phyloP scores from a whole-genome alignment of 2,113 vertebrate genomes.

The Centropus bengalensis region DNA sequence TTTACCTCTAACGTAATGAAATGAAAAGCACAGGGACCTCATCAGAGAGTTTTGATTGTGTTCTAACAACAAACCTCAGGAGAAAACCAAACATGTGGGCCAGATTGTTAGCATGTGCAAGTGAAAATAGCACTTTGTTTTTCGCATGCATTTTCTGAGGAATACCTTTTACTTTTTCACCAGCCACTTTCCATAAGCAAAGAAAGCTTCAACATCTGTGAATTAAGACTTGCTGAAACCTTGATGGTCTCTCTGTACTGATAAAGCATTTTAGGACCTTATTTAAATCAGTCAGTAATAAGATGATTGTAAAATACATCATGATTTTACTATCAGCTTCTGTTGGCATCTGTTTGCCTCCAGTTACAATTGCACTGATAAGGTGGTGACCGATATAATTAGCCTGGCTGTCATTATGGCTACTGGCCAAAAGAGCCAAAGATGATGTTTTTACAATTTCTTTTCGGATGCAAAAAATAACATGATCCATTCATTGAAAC shows the following conservation, averaged over 20 bases:
- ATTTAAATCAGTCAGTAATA: conserved; percentile 58
- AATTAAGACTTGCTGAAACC: conserved; percentile 39
- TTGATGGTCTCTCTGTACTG: not conserved
- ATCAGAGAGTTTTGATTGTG: not conserved
- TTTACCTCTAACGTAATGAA: not conserved
- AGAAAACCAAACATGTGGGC: not conserved
- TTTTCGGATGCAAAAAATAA: not conserved
- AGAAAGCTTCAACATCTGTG: not conserved
- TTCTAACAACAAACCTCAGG: not conserved
- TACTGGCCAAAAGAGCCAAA: conserved; percentile 42
- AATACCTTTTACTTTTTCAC: not conserved
- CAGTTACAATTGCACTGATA: conserved; percentile 41
- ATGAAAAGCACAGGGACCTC: not conserved
- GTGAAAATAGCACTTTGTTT: not conserved
- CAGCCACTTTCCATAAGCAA: not conserved
- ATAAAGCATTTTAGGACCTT: conserved; percentile 16
- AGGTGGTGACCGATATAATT: conserved; percentile 47
- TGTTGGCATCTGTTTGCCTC: conserved; percentile 45
- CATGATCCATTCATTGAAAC: conserved; percentile 21
- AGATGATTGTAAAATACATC: conserved; percentile 47
- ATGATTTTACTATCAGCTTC: conserved; percentile 63
- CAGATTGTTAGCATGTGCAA: not conserved
- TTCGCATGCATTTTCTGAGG: not conserved
- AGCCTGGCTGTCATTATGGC: conserved; percentile 48
- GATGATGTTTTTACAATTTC: not conserved